A percentile compares a stretch with the other conserved stretches of the same genome.
phyloP scores from a whole-genome alignment of 2,113 vertebrate species.

The Phrynosoma blainvillii region DNA sequence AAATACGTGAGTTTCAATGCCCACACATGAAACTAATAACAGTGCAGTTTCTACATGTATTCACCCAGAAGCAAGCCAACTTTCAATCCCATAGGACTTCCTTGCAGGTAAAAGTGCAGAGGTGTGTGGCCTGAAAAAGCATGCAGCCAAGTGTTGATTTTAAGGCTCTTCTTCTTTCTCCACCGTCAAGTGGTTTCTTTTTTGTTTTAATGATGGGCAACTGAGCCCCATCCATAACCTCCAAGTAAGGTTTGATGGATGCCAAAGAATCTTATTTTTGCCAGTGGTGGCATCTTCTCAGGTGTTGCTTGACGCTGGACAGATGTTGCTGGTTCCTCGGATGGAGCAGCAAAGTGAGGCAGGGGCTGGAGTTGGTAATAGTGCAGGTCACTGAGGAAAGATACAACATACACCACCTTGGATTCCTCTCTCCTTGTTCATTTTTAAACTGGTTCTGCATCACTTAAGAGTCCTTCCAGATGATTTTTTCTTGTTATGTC shows the following conservation, averaged over 20 bases:
- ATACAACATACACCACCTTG: neutral
- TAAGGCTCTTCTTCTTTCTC: neutral
- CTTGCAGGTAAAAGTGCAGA: neutral
- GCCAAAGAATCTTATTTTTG: neutral
- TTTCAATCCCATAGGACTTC: neutral
- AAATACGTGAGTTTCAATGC: neutral
- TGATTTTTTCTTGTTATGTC: no score
- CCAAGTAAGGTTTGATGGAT: neutral
- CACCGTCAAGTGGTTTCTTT: accelerated
- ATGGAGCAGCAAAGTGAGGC: neutral
- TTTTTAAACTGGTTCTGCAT: no score
- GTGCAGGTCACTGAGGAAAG: neutral
- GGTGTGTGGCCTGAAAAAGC: neutral
- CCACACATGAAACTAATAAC: neutral
- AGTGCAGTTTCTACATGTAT: neutral
- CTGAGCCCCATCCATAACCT: no score
- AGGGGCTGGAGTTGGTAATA: neutral
- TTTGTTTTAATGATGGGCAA: neutral
- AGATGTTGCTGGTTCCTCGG: neutral
- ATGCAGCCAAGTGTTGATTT: neutral
- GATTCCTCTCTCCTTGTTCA: neutral
- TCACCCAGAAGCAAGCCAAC: neutral
- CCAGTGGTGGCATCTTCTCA: neutral
- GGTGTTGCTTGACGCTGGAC: neutral
- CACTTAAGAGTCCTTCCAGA: no score